A percentile compares a stretch with the other conserved stretches of the same genome.
Evolutionary conservation across 1,140 invertebrate species (phyloP).

Genomic region (Liolophura sinensis): DNA sequence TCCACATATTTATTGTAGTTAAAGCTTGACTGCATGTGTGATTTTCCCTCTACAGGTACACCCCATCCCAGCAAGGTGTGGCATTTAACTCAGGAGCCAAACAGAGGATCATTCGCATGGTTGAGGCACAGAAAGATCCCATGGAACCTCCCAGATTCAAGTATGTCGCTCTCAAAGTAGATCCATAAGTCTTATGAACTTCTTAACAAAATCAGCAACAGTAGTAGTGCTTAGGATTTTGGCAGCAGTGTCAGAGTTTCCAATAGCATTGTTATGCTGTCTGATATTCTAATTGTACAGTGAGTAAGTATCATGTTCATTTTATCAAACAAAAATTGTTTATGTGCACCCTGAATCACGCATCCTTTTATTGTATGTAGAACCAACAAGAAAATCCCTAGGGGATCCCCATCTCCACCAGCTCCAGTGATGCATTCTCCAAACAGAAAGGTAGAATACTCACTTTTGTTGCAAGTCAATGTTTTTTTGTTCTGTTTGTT

Average conservation of each 20-base stretch:
- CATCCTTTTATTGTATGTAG: constrained; percentile 28
- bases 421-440: constrained; percentile 97
- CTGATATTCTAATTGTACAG: too few species aligned
- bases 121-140: constrained; percentile 94
- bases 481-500: too few species aligned
- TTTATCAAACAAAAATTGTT: not conserved
- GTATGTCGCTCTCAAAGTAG: constrained; percentile 37
- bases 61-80: constrained; percentile 94
- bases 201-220: too few species aligned
- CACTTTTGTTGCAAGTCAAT: not conserved
- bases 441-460: constrained; percentile 73
- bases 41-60: constrained; percentile 71
- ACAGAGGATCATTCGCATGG: constrained; percentile 95
- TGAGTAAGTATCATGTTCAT: too few species aligned
- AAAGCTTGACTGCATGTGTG: not conserved
- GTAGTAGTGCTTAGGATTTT: too few species aligned
- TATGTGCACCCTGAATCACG: not conserved
- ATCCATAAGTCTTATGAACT: too few species aligned
- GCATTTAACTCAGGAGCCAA: constrained; percentile 97
- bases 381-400: constrained; percentile 76
- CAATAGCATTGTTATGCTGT: too few species aligned
- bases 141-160: constrained; percentile 99
- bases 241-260: too few species aligned
- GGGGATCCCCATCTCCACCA: constrained; percentile 96
- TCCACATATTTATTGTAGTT: not conserved